Evolutionary conservation across 2,797 vertebrate genomes (phyloP), one percentile per base, ranked within the genome.

Genomic region (Micromesistius poutassou): DNA sequence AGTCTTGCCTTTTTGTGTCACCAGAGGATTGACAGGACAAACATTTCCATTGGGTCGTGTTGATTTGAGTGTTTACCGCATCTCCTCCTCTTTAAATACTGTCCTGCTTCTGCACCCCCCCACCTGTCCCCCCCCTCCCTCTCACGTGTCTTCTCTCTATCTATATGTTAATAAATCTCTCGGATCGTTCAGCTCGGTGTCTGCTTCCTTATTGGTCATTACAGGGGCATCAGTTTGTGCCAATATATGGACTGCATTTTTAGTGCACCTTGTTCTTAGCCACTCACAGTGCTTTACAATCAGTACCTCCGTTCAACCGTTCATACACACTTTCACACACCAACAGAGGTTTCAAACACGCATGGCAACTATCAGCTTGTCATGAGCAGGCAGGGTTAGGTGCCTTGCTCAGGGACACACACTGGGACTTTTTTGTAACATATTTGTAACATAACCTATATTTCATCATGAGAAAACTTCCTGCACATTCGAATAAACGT

Each of bases 91-190:
- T 42, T 30, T 68, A 42, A 22, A 38, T 76, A 12, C 13, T 74
- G 74, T 19, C 74, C 74, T 50, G 46, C 70, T 36, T 72, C 62
- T 25, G 33, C 68, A 31, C 38, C 62, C 36, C 31, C 31, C 62
- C 30, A 22, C 22, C 55, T 42, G 72, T 80, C 78, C 22, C 9
- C 28, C n/a, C 9, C 28, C 8, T 13, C 62, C n/a, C 25, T 68
- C 62, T 68, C 62, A 68, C 62, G 8, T 82, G 75, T 82, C 79
- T 80, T 74, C 76, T 79, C 78, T 80, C 79, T 83, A 82, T 85
- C 81, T 85, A 80, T 86, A 81, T 91, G 82, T 90, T 88, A 94
- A 94, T 94, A 94, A 94, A 94, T 85, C 85, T 85, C 82, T 90
- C 89, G 81, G 82, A 91, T 84, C 36, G 70, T 80, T 84, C 83